A percentile compares a stretch with the other conserved stretches of the same genome.
Conservation (phyloP, 64 coral and sea anemone species). For the Montipora efflorescens region DNA sequence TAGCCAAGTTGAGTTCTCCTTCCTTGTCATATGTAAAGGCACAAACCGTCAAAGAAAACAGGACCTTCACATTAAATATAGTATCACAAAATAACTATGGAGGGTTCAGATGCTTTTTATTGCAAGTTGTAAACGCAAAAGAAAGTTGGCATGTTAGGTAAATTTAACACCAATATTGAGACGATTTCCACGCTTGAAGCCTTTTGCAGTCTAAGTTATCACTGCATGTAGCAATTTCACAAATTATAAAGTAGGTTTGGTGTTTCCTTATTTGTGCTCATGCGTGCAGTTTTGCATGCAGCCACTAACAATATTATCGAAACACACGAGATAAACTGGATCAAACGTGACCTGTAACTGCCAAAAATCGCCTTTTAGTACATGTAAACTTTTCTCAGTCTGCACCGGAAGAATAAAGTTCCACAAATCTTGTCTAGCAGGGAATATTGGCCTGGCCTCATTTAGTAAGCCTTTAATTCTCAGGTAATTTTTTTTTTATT, state of each 20-base stretch:
- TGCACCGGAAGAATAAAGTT: conserved; percentile 40
- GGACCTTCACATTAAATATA: not conserved
- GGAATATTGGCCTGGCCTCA: not conserved
- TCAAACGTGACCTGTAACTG: conserved; percentile 4
- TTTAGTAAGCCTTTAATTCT: not conserved
- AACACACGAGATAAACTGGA: not conserved
- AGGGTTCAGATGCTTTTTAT: too few species aligned
- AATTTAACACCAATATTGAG: too few species aligned
- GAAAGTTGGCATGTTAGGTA: too few species aligned
- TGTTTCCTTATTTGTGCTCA: not conserved
- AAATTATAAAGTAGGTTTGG: not conserved
- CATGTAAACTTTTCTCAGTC: conserved; percentile 44
- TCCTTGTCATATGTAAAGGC: not conserved
- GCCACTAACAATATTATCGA: not conserved
- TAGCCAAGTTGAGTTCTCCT: not conserved
- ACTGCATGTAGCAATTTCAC: not conserved
- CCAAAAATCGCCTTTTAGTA: conserved; percentile 46
- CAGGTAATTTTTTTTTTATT: not conserved
- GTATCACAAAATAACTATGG: too few species aligned
- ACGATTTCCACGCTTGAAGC: not conserved
- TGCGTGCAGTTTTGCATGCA: conserved; percentile 11
- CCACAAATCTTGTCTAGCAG: conserved; percentile 14
- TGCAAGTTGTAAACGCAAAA: too few species aligned
- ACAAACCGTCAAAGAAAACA: not conserved
- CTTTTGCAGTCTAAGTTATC: not conserved